Conservation (phyloP, 2,888 invertebrate genomes). For the Pachycephus smyrnensis region DNA sequence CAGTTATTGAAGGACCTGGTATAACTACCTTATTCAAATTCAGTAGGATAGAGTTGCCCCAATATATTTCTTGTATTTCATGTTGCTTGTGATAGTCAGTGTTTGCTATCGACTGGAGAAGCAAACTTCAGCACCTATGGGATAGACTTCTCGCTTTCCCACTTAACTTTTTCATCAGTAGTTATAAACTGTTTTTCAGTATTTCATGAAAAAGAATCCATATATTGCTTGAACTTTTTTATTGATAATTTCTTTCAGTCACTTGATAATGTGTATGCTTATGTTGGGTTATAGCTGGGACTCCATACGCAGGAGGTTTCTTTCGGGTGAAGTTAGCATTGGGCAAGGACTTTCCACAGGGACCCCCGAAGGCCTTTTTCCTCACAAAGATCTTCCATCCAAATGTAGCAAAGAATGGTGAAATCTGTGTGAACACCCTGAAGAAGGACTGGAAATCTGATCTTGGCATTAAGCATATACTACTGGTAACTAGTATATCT, state of each 20-base stretch:
- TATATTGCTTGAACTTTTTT: not conserved
- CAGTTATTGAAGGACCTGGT: conserved; percentile 91
- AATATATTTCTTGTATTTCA: not conserved
- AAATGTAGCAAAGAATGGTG: conserved; percentile 93
- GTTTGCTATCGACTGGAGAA: not conserved
- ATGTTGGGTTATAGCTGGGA: conserved; percentile 75
- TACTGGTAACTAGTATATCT: conserved; percentile 78
- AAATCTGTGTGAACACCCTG: conserved; percentile 96
- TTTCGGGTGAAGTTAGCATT: conserved; percentile 91
- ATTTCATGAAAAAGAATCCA: not conserved
- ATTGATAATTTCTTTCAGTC: not conserved
- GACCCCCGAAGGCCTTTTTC: conserved; percentile 93
- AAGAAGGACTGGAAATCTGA: conserved; percentile 97
- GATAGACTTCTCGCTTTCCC: not conserved
- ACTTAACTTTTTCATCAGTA: not conserved
- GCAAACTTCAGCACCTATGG: not conserved
- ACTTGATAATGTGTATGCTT: not conserved
- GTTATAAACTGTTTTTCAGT: not conserved
- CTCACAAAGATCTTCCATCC: conserved; percentile 97
- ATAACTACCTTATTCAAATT: conserved; percentile 30
- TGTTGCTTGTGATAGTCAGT: not conserved
- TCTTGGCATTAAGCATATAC: conserved; percentile 93
- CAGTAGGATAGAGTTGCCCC: not conserved
- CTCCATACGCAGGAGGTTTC: conserved; percentile 89
- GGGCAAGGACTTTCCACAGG: conserved; percentile 92